Evolutionary conservation across 2,797 vertebrate species (phyloP), one percentile per base, ranked within the genome.

Genomic region (Darevskia mixta): DNA sequence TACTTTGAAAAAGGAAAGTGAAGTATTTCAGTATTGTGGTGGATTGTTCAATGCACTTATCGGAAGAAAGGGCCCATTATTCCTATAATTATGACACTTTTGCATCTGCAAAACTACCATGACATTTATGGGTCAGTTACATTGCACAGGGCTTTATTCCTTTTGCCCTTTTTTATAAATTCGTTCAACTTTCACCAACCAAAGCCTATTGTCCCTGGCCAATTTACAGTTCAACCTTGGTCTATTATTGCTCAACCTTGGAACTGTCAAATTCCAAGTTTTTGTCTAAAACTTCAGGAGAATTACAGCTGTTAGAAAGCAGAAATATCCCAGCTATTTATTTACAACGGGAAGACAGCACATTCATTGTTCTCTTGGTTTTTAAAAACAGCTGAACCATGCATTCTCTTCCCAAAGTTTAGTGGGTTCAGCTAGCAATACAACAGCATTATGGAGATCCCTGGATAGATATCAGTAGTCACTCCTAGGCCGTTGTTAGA

Each of bases 261-360:
- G 27, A 85, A 58, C 35, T 85, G 69, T 76, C 61, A 87, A 41
- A 87, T 82, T 81, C 86, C 71, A 87, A 83, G 32, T 87, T 87
- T 85, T 58, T 82, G 49, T 45, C 58, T 77, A 79, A 77, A 76
- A 76, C 5, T 3, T 32, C 38, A 85, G 29, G 38, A 45, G 43
- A 76, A 90, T 61, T 76, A 77, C 43, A 71, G 82, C 38, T 81
- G 71, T 81, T 87, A 58, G 23, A 55, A 15, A 80, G 71, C n/a
- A 87, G 77, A 90, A 81, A 61, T 69, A 80, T 64, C 35, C 35
- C 85, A 77, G 38, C 23, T 87, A 79, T 90, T 87, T 79, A 81
- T 77, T 81, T 77, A 32, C 69, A 75, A 41, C 8, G n/a, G 8
- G 55, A 75, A 43, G 76, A 58, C 55, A 75, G 29, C 32, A 49